Conservation (phyloP, 2,888 invertebrate species). For the Tridacna gigas region DNA sequence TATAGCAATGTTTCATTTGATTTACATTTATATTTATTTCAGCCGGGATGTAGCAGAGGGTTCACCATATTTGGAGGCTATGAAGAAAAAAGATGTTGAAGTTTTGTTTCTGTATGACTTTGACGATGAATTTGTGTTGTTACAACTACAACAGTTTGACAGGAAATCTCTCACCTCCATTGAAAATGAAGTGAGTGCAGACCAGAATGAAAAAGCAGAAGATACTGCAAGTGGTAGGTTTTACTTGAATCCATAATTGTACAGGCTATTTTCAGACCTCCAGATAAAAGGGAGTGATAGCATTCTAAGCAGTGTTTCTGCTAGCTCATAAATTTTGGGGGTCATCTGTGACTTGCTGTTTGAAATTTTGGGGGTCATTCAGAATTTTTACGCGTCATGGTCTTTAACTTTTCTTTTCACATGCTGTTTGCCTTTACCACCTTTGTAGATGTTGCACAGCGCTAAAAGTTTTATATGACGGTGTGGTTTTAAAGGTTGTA, state of each 20-base stretch:
- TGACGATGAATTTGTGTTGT: slow-evolving; percentile 97
- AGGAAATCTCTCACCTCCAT: slow-evolving; percentile 92
- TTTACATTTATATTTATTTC: slow-evolving; percentile 71
- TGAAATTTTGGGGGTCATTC: no score
- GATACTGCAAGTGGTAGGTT: neutral
- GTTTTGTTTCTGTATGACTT: slow-evolving; percentile 98
- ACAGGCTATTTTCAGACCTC: neutral
- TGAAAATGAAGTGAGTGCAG: slow-evolving; percentile 95
- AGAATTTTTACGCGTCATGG: no score
- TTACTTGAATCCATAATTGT: neutral
- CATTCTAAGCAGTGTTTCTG: no score
- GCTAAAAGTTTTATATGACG: no score
- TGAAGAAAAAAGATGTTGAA: slow-evolving; percentile 94
- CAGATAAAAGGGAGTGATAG: no score
- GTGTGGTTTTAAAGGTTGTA: no score
- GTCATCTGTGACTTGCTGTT: no score
- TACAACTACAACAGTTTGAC: slow-evolving; percentile 94
- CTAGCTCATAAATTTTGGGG: no score
- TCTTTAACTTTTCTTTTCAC: no score
- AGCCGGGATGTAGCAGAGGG: slow-evolving; percentile 96
- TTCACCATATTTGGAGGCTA: slow-evolving; percentile 97
- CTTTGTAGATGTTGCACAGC: no score
- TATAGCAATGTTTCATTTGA: neutral
- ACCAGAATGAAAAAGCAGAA: slow-evolving; percentile 84
- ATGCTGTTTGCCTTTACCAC: no score